Percentiles rank a stretch among this genome's conserved stretches.
Evolutionary conservation across 1,140 invertebrate genomes (phyloP).

Genomic region (Drosophila triauraria): DNA sequence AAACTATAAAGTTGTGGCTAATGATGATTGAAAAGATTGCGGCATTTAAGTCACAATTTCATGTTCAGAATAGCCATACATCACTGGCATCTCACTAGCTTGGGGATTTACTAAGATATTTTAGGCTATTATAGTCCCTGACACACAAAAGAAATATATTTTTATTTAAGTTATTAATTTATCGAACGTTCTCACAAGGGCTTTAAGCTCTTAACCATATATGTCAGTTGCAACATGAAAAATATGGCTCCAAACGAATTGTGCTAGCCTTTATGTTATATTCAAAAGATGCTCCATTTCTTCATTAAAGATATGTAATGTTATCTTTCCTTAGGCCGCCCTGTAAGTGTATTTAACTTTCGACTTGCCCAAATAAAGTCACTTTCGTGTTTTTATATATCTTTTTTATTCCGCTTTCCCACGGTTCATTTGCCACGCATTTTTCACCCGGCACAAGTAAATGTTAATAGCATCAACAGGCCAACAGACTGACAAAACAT

Average conservation of each 20-base stretch:
- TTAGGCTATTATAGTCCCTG: neutral
- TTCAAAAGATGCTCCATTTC: neutral
- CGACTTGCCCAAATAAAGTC: no score
- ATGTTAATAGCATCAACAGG: conserved; percentile 54
- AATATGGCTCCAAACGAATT: no score
- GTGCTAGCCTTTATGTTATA: neutral
- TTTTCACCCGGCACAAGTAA: conserved; percentile 39
- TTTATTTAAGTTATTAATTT: no score
- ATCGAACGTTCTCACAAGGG: no score
- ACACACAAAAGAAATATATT: no score
- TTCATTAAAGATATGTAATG: neutral
- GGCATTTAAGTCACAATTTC: conserved; percentile 15
- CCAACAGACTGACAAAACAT: conserved; percentile 43
- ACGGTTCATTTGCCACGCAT: conserved; percentile 39
- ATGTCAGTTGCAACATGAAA: no score
- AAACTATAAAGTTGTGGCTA: conserved; percentile 3
- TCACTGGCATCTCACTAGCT: neutral
- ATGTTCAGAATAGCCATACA: neutral
- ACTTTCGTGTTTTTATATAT: neutral
- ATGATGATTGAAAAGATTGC: conserved; percentile 40
- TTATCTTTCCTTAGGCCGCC: neutral
- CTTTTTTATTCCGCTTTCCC: neutral
- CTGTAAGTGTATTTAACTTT: neutral
- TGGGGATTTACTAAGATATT: no score
- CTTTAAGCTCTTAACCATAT: no score